Percentiles rank a stretch among this genome's conserved stretches.
These are phyloP conservation scores for Phylloscopus trochiloides DNA, from an alignment of 2,113 vertebrate genomes.

Conservation along the genomic window DNA sequence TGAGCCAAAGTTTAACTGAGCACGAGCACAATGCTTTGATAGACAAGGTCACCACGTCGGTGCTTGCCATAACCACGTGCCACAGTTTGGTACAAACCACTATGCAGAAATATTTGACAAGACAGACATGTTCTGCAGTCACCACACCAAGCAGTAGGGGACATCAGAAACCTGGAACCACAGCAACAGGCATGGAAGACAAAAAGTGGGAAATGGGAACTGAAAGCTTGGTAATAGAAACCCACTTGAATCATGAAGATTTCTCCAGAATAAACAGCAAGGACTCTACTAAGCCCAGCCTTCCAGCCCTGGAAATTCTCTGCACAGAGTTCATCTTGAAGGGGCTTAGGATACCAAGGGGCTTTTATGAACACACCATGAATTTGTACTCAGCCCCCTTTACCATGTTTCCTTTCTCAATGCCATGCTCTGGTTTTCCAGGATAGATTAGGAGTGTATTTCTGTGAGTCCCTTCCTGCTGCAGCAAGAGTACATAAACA, in stretches of 20 bases:
- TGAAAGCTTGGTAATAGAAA: neutral
- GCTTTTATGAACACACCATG: neutral
- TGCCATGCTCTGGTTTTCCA: neutral
- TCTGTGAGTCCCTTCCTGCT: neutral
- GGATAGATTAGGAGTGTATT: neutral
- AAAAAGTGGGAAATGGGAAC: neutral
- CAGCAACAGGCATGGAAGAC: neutral
- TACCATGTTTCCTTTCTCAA: neutral
- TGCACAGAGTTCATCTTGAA: neutral
- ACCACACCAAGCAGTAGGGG: neutral
- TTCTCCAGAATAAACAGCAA: neutral
- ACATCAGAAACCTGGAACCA: neutral
- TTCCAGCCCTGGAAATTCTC: neutral
- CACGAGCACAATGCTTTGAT: neutral
- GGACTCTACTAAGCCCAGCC: neutral
- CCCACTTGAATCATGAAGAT: neutral
- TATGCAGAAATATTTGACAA: neutral
- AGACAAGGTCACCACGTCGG: neutral
- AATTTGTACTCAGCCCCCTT: neutral
- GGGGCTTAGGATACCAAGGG: neutral
- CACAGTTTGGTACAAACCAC: neutral
- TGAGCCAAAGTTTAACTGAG: neutral
- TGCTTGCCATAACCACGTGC: neutral
- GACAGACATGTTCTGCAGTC: neutral
- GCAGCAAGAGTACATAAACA: neutral